phyloP scores from a whole-genome alignment of 2,113 vertebrate species.

The Chloropsis hardwickii region DNA sequence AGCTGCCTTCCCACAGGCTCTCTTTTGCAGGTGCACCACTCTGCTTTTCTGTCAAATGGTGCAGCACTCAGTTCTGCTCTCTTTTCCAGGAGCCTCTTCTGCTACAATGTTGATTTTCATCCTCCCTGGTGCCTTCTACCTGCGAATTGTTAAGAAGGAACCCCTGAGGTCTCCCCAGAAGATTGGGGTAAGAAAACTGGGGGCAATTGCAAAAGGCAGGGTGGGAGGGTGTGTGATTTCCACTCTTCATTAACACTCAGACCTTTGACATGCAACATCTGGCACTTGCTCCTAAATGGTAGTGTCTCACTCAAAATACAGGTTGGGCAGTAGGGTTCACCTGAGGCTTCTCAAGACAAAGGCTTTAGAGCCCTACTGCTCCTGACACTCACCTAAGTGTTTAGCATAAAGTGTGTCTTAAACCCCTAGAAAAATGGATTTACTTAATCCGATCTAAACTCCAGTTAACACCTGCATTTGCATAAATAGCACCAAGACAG shows the following conservation, averaged over 20 bases:
- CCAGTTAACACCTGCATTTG: background rate
- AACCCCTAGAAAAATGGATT: background rate
- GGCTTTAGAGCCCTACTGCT: background rate
- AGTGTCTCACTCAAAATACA: background rate
- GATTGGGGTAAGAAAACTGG: constrained; percentile 83
- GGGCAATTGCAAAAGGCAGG: background rate
- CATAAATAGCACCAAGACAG: background rate
- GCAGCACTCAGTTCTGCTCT: background rate
- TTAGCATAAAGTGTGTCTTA: background rate
- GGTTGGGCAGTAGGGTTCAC: background rate
- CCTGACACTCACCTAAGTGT: background rate
- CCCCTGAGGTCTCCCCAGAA: constrained; percentile 87
- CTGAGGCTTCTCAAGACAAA: background rate
- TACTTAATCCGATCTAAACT: background rate
- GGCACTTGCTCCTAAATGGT: background rate
- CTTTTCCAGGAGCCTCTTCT: constrained; percentile 86
- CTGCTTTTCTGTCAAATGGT: background rate
- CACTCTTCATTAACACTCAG: background rate
- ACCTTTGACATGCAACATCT: background rate
- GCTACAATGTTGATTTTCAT: constrained; percentile 98
- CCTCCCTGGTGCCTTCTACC: constrained; percentile 91
- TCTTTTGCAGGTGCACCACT: background rate
- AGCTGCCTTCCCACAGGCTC: background rate
- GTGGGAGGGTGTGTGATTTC: background rate
- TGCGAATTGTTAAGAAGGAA: constrained; percentile 88